Evolutionary conservation across 2,797 vertebrate genomes (phyloP).

Genomic region (Ctenopoma kingsleyae): DNA sequence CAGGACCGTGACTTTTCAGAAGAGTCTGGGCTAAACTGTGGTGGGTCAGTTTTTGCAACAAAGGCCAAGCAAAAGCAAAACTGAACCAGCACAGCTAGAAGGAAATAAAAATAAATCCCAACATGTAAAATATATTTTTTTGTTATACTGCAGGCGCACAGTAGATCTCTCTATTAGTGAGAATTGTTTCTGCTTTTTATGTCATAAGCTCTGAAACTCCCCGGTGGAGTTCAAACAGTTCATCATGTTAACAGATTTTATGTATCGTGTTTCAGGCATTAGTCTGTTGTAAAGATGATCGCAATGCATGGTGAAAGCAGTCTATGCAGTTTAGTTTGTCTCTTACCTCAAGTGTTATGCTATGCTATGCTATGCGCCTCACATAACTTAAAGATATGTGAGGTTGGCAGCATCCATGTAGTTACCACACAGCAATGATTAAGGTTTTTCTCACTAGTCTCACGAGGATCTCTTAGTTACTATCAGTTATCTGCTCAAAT

Average conservation of each 20-base stretch:
- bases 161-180: slow-evolving; percentile 8
- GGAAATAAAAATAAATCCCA: background rate
- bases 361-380: no score
- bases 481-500: slow-evolving; percentile 9
- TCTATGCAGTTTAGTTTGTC: slow-evolving; percentile 21
- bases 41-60: slow-evolving; percentile 36
- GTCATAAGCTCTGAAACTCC: slow-evolving; percentile 29
- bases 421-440: slow-evolving; percentile 15
- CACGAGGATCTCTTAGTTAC: background rate
- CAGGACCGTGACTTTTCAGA: slow-evolving; percentile 22
- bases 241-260: slow-evolving; percentile 19
- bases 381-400: background rate
- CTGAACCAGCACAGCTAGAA: slow-evolving; percentile 30
- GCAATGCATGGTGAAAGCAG: slow-evolving; percentile 7
- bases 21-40: slow-evolving; percentile 28
- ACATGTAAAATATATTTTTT: slow-evolving; percentile 9
- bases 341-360: slow-evolving; percentile 58
- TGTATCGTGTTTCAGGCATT: slow-evolving; percentile 31
- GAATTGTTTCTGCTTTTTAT: slow-evolving; percentile 17
- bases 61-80: slow-evolving; percentile 28
- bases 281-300: slow-evolving; percentile 19
- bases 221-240: slow-evolving; percentile 36
- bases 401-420: slow-evolving; percentile 11
- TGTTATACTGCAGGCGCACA: slow-evolving; percentile 14
- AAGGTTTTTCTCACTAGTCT: slow-evolving; percentile 8